Base-by-base conservation (phyloP, 1,140 invertebrate genomes). In the Maniola jurtina region DNA sequence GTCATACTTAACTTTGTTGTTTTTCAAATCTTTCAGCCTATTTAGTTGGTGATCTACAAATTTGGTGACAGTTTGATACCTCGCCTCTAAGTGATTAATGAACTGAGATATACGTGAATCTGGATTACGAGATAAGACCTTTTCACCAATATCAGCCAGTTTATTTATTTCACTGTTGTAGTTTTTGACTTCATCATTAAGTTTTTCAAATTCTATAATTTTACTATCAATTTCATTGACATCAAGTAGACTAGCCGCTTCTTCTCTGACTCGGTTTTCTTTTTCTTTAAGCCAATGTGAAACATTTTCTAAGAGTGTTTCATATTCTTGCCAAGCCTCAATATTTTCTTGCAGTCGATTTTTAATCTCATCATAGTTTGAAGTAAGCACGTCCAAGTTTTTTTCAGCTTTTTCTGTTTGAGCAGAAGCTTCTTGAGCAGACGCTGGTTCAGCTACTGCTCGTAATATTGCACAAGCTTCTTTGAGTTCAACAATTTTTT, bases 221-320 rank as follows among this genome's bases (percentile, higher is more conserved):
- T 97, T 97, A 11, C 93, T 84, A 58, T 94, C 92, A 50, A 98
- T 94, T 64, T 94, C 92, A 15, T 93, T 87, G 5, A 97, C 78
- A 79, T 96, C 92, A 67, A 96, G 87, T 74, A 96, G 93, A 48
- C 92, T 93, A 6, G 93, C 93, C 10, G 95, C 94, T 82, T 97
- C 96, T 45, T 91, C 87, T 80, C 96, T 93, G 0, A 97, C 93
- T 82, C 93, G 94, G 57, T 93, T 94, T 91, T 99, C 97, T 68
- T 95, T 95, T 57, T 96, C 95, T 81, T 96, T 97, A n/a, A 99
- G 83, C 96, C 96, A 98, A 1, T 94, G 92, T 0, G 94, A 93
- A 8, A 98, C 92, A 65, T 93, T 93, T 74, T 98, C 97, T 58
- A 95, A 94, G 14, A 94, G 86, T 3, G 90, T 84, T 80, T 98